Percentiles rank a stretch among this genome's conserved stretches.
Conservation (phyloP, 1,140 invertebrate genomes). For the Formica selysi region DNA sequence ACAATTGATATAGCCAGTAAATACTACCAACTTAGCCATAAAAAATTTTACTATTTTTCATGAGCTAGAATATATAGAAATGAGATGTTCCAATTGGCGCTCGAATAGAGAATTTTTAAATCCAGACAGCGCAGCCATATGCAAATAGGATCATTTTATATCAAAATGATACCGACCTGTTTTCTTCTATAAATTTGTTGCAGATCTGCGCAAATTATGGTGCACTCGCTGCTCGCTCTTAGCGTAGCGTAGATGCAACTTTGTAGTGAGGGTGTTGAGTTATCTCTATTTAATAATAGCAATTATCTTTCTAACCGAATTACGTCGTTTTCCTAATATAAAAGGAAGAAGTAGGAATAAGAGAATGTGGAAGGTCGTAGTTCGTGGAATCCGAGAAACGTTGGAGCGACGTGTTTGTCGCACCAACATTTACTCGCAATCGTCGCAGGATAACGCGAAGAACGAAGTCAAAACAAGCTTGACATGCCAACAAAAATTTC, state of each 20-base stretch:
- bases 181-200: not conserved
- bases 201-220: not conserved
- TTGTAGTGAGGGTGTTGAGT: not conserved
- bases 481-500: conserved; percentile 68
- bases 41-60: not conserved
- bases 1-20: not conserved
- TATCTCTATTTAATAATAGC: not conserved
- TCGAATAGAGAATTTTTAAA: conserved; percentile 3
- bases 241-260: not conserved
- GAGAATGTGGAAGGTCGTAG: conserved; percentile 82
- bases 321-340: not conserved
- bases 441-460: conserved; percentile 71
- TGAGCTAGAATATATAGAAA: not conserved
- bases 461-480: conserved; percentile 73
- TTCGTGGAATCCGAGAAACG: conserved; percentile 79
- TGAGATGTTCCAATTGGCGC: not conserved
- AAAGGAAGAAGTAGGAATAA: not conserved
- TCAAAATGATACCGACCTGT: not conserved
- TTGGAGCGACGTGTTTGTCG: conserved; percentile 79
- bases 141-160: not conserved
- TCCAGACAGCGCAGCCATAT: not conserved
- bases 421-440: conserved; percentile 81
- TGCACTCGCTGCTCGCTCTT: too few species aligned
- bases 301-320: not conserved
- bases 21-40: not conserved